Conservation (phyloP, 2,888 invertebrate genomes). For the Meganola albula region DNA sequence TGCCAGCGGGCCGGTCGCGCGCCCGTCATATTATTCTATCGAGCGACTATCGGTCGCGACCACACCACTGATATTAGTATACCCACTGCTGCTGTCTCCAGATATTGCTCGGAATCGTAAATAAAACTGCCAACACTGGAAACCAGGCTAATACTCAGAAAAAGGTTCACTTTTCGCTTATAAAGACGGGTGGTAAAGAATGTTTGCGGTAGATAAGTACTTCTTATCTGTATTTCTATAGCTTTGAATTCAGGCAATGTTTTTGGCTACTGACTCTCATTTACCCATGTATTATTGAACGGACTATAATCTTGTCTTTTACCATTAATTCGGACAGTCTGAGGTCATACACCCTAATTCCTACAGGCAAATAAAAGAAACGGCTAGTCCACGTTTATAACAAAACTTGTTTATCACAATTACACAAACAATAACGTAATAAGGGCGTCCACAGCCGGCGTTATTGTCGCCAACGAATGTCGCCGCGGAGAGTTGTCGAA, state of each 20-base stretch:
- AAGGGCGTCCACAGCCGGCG: slow-evolving; percentile 55
- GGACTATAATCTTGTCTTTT: too few species aligned
- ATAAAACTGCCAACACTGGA: slow-evolving; percentile 58
- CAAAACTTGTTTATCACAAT: slow-evolving; percentile 56
- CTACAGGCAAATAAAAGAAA: slow-evolving; percentile 22
- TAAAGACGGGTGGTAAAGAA: slow-evolving; percentile 28
- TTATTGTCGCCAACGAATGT: slow-evolving; percentile 60
- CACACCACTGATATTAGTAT: slow-evolving; percentile 72
- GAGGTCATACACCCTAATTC: too few species aligned
- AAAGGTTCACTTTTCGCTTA: slow-evolving; percentile 50
- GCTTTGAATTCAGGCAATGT: too few species aligned
- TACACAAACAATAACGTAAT: slow-evolving; percentile 60
- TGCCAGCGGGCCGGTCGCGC: slow-evolving; percentile 62
- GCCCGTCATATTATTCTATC: slow-evolving; percentile 75
- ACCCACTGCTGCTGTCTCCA: slow-evolving; percentile 62
- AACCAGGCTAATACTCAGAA: slow-evolving; percentile 32
- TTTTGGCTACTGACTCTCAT: too few species aligned
- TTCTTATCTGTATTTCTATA: too few species aligned
- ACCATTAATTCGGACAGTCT: too few species aligned
- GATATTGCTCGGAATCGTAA: slow-evolving; percentile 69
- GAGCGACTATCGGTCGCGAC: slow-evolving; percentile 65
- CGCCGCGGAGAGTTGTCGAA: slow-evolving; percentile 60
- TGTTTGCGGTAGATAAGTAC: slow-evolving; percentile 5
- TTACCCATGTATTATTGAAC: too few species aligned
- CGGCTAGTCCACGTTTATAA: slow-evolving; percentile 33